These are phyloP conservation scores for Danionella cerebrum DNA, from an alignment of 2,113 vertebrate genomes.

Conservation along the genomic window DNA sequence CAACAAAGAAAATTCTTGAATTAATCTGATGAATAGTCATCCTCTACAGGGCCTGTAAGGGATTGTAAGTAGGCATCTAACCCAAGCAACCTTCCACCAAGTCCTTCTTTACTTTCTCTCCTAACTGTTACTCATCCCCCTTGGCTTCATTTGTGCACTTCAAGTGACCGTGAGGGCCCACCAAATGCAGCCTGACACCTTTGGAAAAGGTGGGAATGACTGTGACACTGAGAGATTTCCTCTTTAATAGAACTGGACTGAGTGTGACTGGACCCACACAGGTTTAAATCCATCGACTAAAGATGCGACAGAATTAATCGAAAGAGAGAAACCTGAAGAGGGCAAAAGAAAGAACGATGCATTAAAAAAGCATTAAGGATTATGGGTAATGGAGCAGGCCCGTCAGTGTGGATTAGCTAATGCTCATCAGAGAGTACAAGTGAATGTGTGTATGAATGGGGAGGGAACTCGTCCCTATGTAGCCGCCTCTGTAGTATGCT, in stretches of 20 bases:
- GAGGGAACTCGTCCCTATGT: not conserved
- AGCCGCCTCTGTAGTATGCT: not conserved
- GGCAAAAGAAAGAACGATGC: slow-evolving; percentile 7
- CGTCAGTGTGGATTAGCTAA: slow-evolving; percentile 42
- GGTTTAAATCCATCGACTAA: not conserved
- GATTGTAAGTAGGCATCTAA: not conserved
- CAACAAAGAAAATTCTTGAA: too few species aligned
- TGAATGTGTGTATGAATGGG: slow-evolving; percentile 13
- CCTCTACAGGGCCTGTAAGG: not conserved
- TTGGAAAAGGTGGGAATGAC: not conserved
- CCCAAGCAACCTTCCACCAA: not conserved
- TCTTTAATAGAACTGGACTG: slow-evolving; percentile 2
- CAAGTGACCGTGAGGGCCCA: not conserved
- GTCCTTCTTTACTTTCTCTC: not conserved
- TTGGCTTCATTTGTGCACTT: not conserved
- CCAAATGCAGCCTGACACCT: slow-evolving; percentile 1
- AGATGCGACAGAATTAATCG: not conserved
- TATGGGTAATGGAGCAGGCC: slow-evolving; percentile 42
- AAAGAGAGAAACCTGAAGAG: not conserved
- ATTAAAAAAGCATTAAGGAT: slow-evolving; percentile 47
- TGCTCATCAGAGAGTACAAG: slow-evolving; percentile 37
- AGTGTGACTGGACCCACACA: not conserved
- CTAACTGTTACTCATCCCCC: not conserved
- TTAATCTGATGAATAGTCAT: too few species aligned
- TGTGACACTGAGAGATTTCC: slow-evolving; percentile 25